These are phyloP conservation scores for Catalaphyllia jardinei DNA, from an alignment of 64 coral and sea anemone species.

Conservation along the genomic window DNA sequence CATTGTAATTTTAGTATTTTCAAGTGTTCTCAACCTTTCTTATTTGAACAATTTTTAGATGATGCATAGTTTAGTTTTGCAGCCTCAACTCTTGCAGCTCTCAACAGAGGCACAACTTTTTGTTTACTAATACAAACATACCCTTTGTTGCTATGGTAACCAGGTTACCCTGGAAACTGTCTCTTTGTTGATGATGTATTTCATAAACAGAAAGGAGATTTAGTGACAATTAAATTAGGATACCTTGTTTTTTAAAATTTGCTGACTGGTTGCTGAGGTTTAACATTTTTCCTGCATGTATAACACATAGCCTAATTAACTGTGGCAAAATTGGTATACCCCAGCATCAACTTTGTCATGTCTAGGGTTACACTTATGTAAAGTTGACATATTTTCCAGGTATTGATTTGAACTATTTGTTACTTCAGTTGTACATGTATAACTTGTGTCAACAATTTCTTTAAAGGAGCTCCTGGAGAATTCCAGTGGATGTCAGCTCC, in stretches of 20 bases:
- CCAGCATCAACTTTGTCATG: not conserved
- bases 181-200: constrained; percentile 32
- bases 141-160: constrained; percentile 55
- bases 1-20: constrained; percentile 61
- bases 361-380: not conserved
- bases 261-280: constrained; percentile 11
- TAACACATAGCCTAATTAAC: constrained; percentile 17
- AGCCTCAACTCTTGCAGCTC: constrained; percentile 53
- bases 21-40: constrained; percentile 46
- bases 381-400: too few relatives aligned
- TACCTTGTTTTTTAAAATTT: constrained; percentile 35
- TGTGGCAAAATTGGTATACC: constrained; percentile 17
- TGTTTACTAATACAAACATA: constrained; percentile 53
- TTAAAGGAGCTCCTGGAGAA: constrained; percentile 27
- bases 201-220: constrained; percentile 35
- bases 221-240: constrained; percentile 11
- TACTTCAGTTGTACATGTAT: too few relatives aligned
- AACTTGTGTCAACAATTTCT: too few relatives aligned
- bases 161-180: constrained; percentile 65
- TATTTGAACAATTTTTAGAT: constrained; percentile 66
- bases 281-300: constrained; percentile 18
- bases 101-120: constrained; percentile 48
- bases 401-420: too few relatives aligned
- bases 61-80: constrained; percentile 58
- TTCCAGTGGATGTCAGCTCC: constrained; percentile 52